Evolutionary conservation across 2,888 invertebrate species (phyloP).

Genomic region (Taphrorychus bicolor): DNA sequence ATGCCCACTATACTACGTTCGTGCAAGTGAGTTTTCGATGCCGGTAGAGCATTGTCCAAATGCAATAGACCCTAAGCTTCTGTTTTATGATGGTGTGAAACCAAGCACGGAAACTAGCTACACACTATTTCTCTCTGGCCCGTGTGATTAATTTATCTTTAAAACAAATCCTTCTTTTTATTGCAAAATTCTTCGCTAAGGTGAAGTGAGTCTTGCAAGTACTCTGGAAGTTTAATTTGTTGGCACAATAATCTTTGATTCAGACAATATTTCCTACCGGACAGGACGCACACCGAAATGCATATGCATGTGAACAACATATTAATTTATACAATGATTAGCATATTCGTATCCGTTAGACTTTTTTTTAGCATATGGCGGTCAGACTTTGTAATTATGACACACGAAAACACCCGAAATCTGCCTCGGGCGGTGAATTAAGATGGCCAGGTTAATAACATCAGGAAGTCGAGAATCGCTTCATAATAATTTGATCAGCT

Average conservation of each 20-base stretch:
- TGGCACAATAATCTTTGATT: not conserved
- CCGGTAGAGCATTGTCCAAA: slow-evolving; percentile 54
- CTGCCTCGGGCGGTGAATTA: slow-evolving; percentile 18
- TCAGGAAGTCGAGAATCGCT: slow-evolving; percentile 10
- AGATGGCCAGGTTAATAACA: slow-evolving; percentile 1
- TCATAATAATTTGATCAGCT: not conserved
- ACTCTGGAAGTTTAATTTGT: not conserved
- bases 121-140: no score
- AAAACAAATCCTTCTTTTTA: no score
- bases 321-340: slow-evolving; percentile 63
- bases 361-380: slow-evolving; percentile 61
- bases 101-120: slow-evolving; percentile 13
- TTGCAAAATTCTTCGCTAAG: not conserved
- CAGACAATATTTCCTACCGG: slow-evolving; percentile 30
- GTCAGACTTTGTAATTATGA: slow-evolving; percentile 58
- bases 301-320: slow-evolving; percentile 63
- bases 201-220: not conserved
- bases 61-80: slow-evolving; percentile 39
- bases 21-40: slow-evolving; percentile 51
- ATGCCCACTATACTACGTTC: slow-evolving; percentile 37
- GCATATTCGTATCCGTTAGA: slow-evolving; percentile 63
- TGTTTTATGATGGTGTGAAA: slow-evolving; percentile 9
- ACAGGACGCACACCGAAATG: slow-evolving; percentile 54
- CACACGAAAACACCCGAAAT: slow-evolving; percentile 49
- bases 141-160: no score